A percentile compares a stretch with the other conserved stretches of the same genome.
phyloP scores from a whole-genome alignment of 2,888 invertebrate genomes.

The Plagodis dolabraria region DNA sequence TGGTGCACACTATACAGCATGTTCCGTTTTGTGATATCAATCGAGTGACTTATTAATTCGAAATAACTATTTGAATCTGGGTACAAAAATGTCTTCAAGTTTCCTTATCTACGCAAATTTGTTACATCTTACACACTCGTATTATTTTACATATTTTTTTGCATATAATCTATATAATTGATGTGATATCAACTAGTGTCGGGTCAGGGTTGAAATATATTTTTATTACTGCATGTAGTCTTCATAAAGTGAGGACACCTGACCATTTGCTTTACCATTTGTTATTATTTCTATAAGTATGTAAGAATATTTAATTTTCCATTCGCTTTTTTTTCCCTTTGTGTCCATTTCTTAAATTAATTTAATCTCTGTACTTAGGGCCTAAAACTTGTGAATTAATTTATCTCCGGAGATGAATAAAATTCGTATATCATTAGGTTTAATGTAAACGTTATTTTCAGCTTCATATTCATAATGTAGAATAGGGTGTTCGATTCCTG shows the following conservation, averaged over 20 bases:
- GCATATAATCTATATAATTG: slow-evolving; percentile 9
- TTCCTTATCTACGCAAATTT: too few species aligned
- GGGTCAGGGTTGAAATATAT: slow-evolving; percentile 12
- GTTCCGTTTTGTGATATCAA: too few species aligned
- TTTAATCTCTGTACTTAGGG: slow-evolving; percentile 72
- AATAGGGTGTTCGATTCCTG: slow-evolving; percentile 45
- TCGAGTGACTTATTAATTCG: too few species aligned
- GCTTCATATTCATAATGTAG: slow-evolving; percentile 67
- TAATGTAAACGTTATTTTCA: slow-evolving; percentile 72
- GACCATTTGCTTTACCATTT: slow-evolving; percentile 43
- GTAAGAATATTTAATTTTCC: slow-evolving; percentile 54
- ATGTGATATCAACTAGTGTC: slow-evolving; percentile 16
- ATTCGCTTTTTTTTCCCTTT: slow-evolving; percentile 53
- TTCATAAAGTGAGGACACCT: slow-evolving; percentile 34
- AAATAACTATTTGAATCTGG: too few species aligned
- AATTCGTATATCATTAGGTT: slow-evolving; percentile 62
- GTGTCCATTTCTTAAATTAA: slow-evolving; percentile 53
- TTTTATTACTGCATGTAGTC: slow-evolving; percentile 10
- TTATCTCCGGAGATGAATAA: slow-evolving; percentile 57
- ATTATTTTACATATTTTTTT: slow-evolving; percentile 18
- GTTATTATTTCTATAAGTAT: slow-evolving; percentile 58
- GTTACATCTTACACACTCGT: neutral
- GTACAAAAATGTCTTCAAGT: too few species aligned
- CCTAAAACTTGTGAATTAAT: slow-evolving; percentile 65
- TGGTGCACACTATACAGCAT: too few species aligned